Conservation (phyloP, 2,888 invertebrate species). For the Noctua pronuba region DNA sequence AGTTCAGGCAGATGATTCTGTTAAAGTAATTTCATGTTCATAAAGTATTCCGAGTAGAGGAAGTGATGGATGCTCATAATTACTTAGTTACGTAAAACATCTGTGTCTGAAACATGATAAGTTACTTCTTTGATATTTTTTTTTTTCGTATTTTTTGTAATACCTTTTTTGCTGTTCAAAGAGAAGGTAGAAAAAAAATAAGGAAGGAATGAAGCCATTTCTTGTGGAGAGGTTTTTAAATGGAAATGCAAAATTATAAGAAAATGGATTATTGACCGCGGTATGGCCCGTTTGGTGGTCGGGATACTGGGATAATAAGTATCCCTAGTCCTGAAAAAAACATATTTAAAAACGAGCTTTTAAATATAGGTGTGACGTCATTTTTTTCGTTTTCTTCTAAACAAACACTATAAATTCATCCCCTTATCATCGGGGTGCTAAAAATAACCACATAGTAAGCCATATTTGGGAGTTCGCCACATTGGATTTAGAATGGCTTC, state of each 20-base stretch:
- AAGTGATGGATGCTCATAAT: constrained; percentile 36
- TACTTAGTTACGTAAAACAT: constrained; percentile 42
- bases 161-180: background rate
- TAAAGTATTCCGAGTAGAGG: constrained; percentile 44
- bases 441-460: too few species aligned
- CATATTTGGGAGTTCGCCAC: background rate
- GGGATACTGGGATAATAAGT: background rate
- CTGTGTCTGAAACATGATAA: constrained; percentile 33
- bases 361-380: too few species aligned
- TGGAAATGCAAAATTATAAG: too few species aligned
- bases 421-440: too few species aligned
- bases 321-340: too few species aligned
- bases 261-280: background rate
- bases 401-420: too few species aligned
- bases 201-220: background rate
- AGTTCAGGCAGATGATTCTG: constrained; percentile 41
- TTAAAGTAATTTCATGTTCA: constrained; percentile 38
- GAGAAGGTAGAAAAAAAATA: background rate
- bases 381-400: too few species aligned
- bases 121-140: constrained; percentile 25
- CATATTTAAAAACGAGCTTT: too few species aligned
- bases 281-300: background rate
- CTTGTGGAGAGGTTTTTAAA: background rate
- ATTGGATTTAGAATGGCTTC: background rate
- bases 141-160: constrained; percentile 10